A percentile compares a stretch with the other conserved stretches of the same genome.
Conservation (phyloP, 2,797 vertebrate species). For the Chelonia mydas region DNA sequence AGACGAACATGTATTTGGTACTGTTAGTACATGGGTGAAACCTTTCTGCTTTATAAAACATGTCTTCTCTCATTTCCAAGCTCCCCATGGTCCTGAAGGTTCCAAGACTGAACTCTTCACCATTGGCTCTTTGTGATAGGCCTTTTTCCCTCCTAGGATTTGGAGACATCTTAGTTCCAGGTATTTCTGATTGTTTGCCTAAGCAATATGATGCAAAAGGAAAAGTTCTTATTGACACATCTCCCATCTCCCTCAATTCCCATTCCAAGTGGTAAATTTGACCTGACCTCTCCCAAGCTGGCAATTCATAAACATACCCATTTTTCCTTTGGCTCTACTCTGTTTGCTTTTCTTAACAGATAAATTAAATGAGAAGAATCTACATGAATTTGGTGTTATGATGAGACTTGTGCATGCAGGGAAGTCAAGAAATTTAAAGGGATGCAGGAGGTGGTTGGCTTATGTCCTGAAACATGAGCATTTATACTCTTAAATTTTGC, state of each 20-base stretch:
- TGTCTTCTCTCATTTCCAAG: constrained; percentile 74
- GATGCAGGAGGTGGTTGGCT: neutral
- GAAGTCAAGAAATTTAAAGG: neutral
- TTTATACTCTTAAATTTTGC: neutral
- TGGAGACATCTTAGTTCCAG: constrained; percentile 96
- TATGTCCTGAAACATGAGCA: neutral
- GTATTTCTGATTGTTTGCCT: constrained; percentile 74
- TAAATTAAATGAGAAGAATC: neutral
- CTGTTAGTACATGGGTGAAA: neutral
- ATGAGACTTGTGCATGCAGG: neutral
- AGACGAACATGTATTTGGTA: neutral
- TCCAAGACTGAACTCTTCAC: constrained; percentile 91
- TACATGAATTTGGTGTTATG: neutral
- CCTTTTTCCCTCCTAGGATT: constrained; percentile 97
- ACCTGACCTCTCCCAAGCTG: neutral
- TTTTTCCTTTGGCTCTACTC: neutral
- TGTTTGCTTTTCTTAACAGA: neutral
- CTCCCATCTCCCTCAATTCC: neutral
- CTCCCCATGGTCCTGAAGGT: constrained; percentile 99
- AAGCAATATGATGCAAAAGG: neutral
- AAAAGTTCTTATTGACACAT: neutral
- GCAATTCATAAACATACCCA: neutral
- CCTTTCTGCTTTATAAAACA: neutral
- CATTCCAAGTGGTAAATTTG: neutral
- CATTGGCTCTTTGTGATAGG: constrained; percentile 91